Evolutionary conservation across 2,797 vertebrate species (phyloP), one percentile per base, ranked within the genome.

Genomic region (Anabas testudineus): DNA sequence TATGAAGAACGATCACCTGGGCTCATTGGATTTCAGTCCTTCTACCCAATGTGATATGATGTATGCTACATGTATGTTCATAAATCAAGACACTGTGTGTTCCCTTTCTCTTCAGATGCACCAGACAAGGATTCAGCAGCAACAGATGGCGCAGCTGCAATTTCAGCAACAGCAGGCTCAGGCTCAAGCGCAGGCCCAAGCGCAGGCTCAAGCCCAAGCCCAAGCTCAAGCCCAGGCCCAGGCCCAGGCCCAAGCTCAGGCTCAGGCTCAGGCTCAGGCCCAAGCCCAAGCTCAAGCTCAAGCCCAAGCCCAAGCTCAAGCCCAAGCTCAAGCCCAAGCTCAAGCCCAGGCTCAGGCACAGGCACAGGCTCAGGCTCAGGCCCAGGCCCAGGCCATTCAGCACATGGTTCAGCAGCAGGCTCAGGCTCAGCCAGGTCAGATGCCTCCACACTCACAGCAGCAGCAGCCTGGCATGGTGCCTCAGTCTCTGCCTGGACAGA

Each of bases 401-500:
- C 96, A 95, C 62, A 83, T 91, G 85, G 95, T 95, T 46, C 90
- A 89, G 10, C 87, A 89, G 51, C 67, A 88, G 2, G 80, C 67
- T 0, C 86, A 88, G 9, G 71, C 59, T 1, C 89, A 91, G 58
- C 82, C 93, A 0, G 84, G 94, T 18, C 95, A 95, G 53, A 94
- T 97, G 82, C 94, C 95, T 0, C 91, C 94, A 5, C 97, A 97
- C 47, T 81, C 95, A 60, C 92, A 92, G 78, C 81, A 92, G 78
- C 81, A 82, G 56, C 83, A 91, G 30, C 92, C 96, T 63, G 88
- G 95, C 63, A 88, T 98, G 93, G 95, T 95, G 4, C 89, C 94
- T 1, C 96, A 96, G 82, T 91, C 95, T 21, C 91, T 96, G 76
- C 79, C 94, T 0, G 95, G 95, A 71, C 96, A 95, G 82, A 96